Percentiles rank a stretch among this genome's conserved stretches.
These are phyloP conservation scores for Campopleginae sp. DNA, from an alignment of 2,888 invertebrate genomes.

Conservation along the genomic window DNA sequence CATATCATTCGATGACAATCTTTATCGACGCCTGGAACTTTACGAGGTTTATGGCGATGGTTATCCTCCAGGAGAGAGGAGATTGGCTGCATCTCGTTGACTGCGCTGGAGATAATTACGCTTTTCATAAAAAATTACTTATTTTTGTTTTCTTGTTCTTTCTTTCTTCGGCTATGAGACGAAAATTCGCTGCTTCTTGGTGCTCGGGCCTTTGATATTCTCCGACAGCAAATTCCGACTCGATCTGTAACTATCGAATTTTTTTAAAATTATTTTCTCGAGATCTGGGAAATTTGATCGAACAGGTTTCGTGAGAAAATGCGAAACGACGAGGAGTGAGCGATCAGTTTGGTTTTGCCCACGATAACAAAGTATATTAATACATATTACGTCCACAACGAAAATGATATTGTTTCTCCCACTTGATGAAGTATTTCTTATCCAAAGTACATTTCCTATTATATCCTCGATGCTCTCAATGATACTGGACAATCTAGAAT, in stretches of 20 bases:
- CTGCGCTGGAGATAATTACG: slow-evolving; percentile 2
- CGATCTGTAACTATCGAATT: slow-evolving; percentile 45
- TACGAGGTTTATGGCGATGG: slow-evolving; percentile 21
- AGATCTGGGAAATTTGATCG: neutral
- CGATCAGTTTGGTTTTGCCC: slow-evolving; percentile 1
- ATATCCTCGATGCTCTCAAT: slow-evolving; percentile 10
- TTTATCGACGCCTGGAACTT: slow-evolving; percentile 28
- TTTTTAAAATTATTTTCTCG: neutral
- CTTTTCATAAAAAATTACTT: slow-evolving; percentile 5
- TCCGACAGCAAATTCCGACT: neutral
- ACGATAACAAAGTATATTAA: neutral
- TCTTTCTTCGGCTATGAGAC: neutral
- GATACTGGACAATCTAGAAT: neutral
- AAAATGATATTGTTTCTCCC: slow-evolving; percentile 4
- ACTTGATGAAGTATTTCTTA: neutral
- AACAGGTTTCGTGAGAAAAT: neutral
- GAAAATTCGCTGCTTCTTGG: neutral
- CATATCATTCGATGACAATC: slow-evolving; percentile 50
- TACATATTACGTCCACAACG: neutral
- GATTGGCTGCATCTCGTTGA: slow-evolving; percentile 45
- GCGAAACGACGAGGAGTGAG: neutral
- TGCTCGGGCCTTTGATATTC: neutral
- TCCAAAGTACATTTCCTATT: neutral
- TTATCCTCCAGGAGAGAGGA: slow-evolving; percentile 29
- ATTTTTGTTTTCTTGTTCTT: neutral